phyloP scores from a whole-genome alignment of 2,888 invertebrate species.

The Marronus borbonicus region DNA sequence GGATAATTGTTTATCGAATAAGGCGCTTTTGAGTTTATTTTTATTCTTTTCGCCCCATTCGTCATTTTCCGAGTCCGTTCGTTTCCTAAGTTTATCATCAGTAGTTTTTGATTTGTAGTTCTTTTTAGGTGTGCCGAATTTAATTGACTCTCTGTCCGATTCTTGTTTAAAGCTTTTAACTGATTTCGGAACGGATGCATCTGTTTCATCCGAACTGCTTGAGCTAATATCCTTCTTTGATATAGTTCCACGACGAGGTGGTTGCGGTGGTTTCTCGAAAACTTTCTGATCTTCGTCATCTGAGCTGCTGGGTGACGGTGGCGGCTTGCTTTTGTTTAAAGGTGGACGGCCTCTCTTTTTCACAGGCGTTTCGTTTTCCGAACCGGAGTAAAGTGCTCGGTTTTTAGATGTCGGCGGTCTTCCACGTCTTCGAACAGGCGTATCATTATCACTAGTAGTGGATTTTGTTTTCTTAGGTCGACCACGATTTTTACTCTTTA shows the following conservation, averaged over 20 bases:
- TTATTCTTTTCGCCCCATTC: constrained; percentile 66
- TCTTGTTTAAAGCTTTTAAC: constrained; percentile 56
- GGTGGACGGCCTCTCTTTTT: constrained; percentile 65
- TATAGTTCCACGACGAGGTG: constrained; percentile 60
- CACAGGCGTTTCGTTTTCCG: constrained; percentile 61
- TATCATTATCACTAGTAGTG: constrained; percentile 64
- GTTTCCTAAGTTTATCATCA: constrained; percentile 54
- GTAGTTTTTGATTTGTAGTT: constrained; percentile 58
- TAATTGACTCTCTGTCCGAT: constrained; percentile 58
- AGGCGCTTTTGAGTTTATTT: constrained; percentile 59
- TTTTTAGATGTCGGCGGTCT: constrained; percentile 55
- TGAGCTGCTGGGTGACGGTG: constrained; percentile 65
- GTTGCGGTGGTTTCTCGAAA: constrained; percentile 62
- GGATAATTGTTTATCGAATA: constrained; percentile 52
- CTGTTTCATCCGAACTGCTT: constrained; percentile 55
- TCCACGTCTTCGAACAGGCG: constrained; percentile 56
- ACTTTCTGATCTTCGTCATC: constrained; percentile 65
- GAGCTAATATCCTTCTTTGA: constrained; percentile 56
- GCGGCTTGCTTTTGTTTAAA: constrained; percentile 60
- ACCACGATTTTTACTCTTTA: constrained; percentile 67
- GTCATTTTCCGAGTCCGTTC: constrained; percentile 63
- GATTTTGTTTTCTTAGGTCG: constrained; percentile 70
- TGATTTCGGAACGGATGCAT: constrained; percentile 56
- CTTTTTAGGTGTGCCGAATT: constrained; percentile 57
- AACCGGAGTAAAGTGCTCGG: constrained; percentile 58